Conservation (phyloP, 2,113 vertebrate genomes). For the Actenoides lindsayi region DNA sequence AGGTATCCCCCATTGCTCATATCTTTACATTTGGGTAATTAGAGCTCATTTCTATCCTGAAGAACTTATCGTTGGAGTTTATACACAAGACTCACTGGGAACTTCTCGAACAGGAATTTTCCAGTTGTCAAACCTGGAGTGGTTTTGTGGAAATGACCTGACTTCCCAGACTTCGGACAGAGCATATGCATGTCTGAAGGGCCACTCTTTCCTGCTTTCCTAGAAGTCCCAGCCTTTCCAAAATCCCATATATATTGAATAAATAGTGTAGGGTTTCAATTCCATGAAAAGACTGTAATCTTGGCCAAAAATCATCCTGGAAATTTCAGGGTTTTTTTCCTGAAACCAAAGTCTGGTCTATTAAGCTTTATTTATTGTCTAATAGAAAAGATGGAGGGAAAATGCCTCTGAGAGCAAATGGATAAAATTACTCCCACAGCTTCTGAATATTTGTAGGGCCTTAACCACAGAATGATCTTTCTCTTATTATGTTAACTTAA, state of each 20-base stretch:
- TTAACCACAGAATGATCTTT: constrained; percentile 3
- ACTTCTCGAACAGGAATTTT: background rate
- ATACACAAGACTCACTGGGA: background rate
- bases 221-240: background rate
- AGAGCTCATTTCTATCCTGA: background rate
- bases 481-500: background rate
- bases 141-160: background rate
- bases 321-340: background rate
- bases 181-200: background rate
- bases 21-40: background rate
- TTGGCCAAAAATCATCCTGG: background rate
- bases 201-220: background rate
- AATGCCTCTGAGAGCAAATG: background rate
- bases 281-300: background rate
- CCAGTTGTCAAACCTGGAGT: background rate
- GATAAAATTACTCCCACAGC: background rate
- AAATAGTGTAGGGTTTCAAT: background rate
- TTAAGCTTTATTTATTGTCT: background rate
- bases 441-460: background rate
- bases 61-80: background rate
- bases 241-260: background rate
- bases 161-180: background rate
- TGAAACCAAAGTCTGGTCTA: background rate
- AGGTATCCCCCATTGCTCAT: background rate
- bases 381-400: background rate